Base-by-base conservation (phyloP, 2,113 vertebrate genomes). In the Neotoma lepida region DNA sequence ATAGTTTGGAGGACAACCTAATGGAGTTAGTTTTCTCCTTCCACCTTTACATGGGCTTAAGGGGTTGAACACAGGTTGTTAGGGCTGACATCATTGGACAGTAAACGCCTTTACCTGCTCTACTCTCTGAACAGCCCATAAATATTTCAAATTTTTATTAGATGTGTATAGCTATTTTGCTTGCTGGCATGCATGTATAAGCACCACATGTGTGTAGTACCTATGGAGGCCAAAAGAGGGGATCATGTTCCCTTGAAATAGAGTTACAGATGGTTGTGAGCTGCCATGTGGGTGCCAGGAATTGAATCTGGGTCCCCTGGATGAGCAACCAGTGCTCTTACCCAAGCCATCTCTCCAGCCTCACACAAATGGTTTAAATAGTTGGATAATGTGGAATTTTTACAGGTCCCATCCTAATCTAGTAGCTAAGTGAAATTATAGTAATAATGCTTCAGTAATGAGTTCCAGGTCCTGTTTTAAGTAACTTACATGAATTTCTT, bases 401-500 rank as follows among this genome's bases (percentile, higher is more conserved):
- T 87, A 56, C 17, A 22, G 54, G 85, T 71, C 17, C 35, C n/a
- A 64, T 15, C 5, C 64, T 26, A 89, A 77, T 30, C n/a, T 46
- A 73, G 17, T 24, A 80, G 46, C 35, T 13, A 54, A 54, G 58
- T 61, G 39, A 93, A 51, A n/a, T 9, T 22, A 9, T n/a, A 39
- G 22, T 33, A 46, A 46, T 14, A 66, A 64, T 33, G 13, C 8
- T 58, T 64, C 61, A 63, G n/a, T 49, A 6, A 6, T 70, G 73
- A 81, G 58, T 78, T 74, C 12, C 26, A 78, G 89, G 78, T 58
- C 28, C 74, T 80, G 64, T 70, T 85, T 92, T 74, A 88, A 87
- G 88, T n/a, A 56, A 39, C 44, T 87, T 64, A 35, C 18, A 9
- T 85, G 54, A 28, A 20, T 82, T 58, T 81, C 17, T 10, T 86